Conservation (phyloP, 2,797 vertebrate species). For the Phataginus tricuspis region DNA sequence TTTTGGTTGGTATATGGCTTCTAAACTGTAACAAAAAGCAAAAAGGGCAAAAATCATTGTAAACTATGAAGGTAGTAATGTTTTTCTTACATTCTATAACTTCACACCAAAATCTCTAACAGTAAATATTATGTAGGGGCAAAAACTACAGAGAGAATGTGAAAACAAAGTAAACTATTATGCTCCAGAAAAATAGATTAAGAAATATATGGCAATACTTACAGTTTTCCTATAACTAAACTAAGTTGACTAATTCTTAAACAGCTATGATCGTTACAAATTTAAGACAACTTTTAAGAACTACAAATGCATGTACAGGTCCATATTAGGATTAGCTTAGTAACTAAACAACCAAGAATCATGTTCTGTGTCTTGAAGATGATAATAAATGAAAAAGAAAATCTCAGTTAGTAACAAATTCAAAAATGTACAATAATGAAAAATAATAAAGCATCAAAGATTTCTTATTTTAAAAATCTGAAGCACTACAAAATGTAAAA, state of each 20-base stretch:
- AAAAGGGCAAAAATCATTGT: constrained; percentile 23
- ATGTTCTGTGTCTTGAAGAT: neutral
- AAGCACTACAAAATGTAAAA: constrained; percentile 17
- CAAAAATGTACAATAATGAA: constrained; percentile 14
- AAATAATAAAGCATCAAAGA: constrained; percentile 12
- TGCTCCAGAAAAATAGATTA: neutral
- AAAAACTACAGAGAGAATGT: constrained; percentile 1
- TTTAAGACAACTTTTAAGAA: constrained; percentile 30
- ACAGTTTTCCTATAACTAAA: neutral
- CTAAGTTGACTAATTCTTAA: constrained; percentile 17
- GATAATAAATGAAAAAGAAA: constrained; percentile 10
- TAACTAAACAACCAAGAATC: constrained; percentile 27
- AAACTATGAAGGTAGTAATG: constrained; percentile 5
- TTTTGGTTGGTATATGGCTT: neutral
- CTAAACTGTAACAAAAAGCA: neutral
- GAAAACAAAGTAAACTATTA: constrained; percentile 22
- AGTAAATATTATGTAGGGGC: neutral
- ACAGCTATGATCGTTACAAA: constrained; percentile 4
- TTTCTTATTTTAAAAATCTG: constrained; percentile 25
- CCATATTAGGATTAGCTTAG: neutral
- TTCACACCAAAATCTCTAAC: neutral
- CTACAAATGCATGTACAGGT: neutral
- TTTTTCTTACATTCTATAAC: constrained; percentile 34
- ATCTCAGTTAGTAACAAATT: constrained; percentile 11
- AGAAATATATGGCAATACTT: neutral